Evolutionary conservation across 2,888 invertebrate species (phyloP), one percentile per base, ranked within the genome.

Genomic region (Cheilosia vernalis): DNA sequence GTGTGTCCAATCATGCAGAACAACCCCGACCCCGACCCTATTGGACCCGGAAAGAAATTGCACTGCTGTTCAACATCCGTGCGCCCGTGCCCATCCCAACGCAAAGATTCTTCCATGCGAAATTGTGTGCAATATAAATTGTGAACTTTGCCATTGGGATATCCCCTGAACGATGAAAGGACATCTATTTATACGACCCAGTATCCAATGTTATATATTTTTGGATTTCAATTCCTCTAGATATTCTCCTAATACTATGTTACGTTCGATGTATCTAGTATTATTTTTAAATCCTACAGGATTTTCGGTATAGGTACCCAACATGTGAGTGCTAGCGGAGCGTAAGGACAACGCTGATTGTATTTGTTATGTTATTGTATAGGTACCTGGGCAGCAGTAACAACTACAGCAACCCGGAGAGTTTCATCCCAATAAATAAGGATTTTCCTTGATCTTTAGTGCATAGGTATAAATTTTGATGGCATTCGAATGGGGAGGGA

Each of bases 391-490:
- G 53, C 66, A 47, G 30, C 40, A 56, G 40, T 13, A 61, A 33
- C 7, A 24, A 4, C 9, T 19, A 15, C 64, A 51, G 47, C 55
- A 72, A 42, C 49, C 56, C 66, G 61, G 44, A 83, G 78, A 79
- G 64, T 69, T 80, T 60, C 74, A 55, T 74, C 40, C 64, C 60
- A 80, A 84, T 84, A 84, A 80, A 84, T 84, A 84, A 84, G 84
- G 84, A 84, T 84, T 84, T 84, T 55, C 58, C 42, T 60, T 84
- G 80, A 84, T 84, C 84, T 84, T 84, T 80, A 76, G 74, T 84
- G 74, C 64, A 84, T 60, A 64, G 63, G 27, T 80, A 84, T 79
- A 84, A 69, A 79, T 58, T 60, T 53, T 40, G 21, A 27, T 53
- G 40, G 56, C 27, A 24, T 58, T 69, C 44, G 67, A 53, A 67